Evolutionary conservation across 2,888 invertebrate genomes (phyloP), one percentile per base, ranked within the genome.

Genomic region (Brachypalpus laphriformis): DNA sequence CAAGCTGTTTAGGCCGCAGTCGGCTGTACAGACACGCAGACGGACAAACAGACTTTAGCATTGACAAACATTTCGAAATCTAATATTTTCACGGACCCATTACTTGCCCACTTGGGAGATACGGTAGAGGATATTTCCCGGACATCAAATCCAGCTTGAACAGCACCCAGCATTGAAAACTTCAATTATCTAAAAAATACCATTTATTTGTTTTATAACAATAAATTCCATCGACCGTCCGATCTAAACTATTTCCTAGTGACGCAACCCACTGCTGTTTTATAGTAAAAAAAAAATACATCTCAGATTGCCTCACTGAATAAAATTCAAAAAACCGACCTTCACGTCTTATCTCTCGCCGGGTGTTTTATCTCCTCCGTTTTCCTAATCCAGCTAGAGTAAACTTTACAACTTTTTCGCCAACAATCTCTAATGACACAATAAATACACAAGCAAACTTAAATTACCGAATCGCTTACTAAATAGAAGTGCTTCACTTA

Each of bases 381-480:
- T 28, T 34, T 4, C 8, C 56, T 65, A 65, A 77, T 77, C 77
- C 51, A 34, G 6, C 49, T 11, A 51, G 2, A 34, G 3, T 61
- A 20, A 42, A 9, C 8, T 42, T 31, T 57, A 51, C 45, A 45
- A 34, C 31, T 40, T 51, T 49, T 57, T 77, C 54, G 37, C 71
- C 37, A 59, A 34, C 56, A 63, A 57, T 72, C 76, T 61, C 76
- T 54, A 68, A 28, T 74, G 80, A 59, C 83, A 75, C 47, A 75
- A 68, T 78, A 80, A 80, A 74, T 42, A 61, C 68, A 51, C 37
- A 28, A 61, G 18, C 25, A 66, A 81, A 81, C 75, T 75, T 59
- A 59, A 75, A 75, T 49, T 74, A 63, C 81, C 45, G 49, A 42
- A 74, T 59, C 42, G 57, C 49, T 80, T 61, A 71, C 66, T 68